These are phyloP conservation scores for Petroica traversi DNA, from an alignment of 2,113 vertebrate genomes.

Conservation along the genomic window DNA sequence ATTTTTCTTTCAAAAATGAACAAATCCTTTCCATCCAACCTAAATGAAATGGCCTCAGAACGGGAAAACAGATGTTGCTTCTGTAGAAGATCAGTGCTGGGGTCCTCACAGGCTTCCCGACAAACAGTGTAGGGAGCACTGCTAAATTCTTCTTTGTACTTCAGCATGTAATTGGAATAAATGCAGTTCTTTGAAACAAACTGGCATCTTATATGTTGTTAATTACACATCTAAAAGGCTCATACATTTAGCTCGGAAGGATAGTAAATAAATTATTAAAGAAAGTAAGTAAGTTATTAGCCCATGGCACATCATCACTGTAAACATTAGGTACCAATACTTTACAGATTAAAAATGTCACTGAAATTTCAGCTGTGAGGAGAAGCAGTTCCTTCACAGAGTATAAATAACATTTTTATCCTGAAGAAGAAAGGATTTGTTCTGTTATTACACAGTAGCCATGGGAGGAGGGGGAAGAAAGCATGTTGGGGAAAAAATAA, in stretches of 20 bases:
- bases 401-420: not conserved
- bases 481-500: not conserved
- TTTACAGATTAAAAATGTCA: not conserved
- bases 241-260: not conserved
- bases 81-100: not conserved
- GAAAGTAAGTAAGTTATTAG: too few species aligned
- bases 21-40: not conserved
- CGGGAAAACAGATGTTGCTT: not conserved
- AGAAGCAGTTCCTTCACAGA: not conserved
- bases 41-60: not conserved
- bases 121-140: not conserved
- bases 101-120: not conserved
- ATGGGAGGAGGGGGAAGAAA: not conserved
- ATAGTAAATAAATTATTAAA: not conserved
- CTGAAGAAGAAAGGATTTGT: not conserved
- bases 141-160: not conserved
- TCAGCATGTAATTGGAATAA: not conserved
- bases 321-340: not conserved
- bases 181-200: not conserved
- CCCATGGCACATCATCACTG: not conserved
- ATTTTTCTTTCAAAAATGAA: not conserved
- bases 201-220: not conserved
- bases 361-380: not conserved
- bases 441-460: not conserved
- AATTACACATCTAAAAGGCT: not conserved